Conservation (phyloP, 2,113 vertebrate species). For the Neotragus moschatus region DNA sequence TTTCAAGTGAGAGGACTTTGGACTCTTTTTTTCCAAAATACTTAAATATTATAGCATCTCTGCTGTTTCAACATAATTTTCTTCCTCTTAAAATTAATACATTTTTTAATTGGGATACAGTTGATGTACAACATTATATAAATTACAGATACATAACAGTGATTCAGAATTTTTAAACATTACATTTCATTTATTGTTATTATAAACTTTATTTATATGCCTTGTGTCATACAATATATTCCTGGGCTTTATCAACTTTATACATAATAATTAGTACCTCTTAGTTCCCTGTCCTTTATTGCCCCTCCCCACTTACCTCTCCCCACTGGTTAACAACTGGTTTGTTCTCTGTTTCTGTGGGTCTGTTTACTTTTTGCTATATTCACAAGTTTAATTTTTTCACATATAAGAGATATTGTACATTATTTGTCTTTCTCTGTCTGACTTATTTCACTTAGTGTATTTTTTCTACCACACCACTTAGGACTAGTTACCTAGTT, state of each 20-base stretch:
- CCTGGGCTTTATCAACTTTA: background rate
- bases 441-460: background rate
- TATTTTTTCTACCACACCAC: background rate
- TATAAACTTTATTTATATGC: background rate
- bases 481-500: background rate
- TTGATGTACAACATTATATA: background rate
- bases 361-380: background rate
- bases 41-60: background rate
- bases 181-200: background rate
- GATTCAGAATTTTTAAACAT: background rate
- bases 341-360: background rate
- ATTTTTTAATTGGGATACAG: background rate
- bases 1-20: background rate
- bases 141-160: background rate
- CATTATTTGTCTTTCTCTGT: background rate
- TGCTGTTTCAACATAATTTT: background rate
- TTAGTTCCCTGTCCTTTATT: background rate
- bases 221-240: background rate
- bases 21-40: background rate
- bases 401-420: background rate
- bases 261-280: background rate
- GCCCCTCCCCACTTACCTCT: accelerated
- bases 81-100: background rate
- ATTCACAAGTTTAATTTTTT: background rate
- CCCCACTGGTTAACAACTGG: background rate